A percentile compares a stretch with the other conserved stretches of the same genome.
phyloP scores from a whole-genome alignment of 1,140 invertebrate genomes.

The Drosophila rufa region DNA sequence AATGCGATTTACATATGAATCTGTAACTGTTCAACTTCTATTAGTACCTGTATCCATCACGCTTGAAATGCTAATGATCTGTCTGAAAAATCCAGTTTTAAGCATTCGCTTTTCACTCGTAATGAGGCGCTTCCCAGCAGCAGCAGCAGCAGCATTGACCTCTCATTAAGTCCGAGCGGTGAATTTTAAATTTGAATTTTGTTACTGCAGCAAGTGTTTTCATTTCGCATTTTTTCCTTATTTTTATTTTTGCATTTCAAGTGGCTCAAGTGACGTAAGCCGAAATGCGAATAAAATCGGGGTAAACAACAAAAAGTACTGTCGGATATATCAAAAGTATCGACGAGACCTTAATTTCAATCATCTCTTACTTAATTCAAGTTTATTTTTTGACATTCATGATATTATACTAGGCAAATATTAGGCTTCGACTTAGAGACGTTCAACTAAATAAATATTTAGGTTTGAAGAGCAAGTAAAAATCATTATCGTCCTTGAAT shows the following conservation, averaged over 20 bases:
- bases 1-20: slow-evolving; percentile 64
- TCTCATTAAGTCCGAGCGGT: slow-evolving; percentile 63
- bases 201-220: slow-evolving; percentile 52
- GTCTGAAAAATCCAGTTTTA: slow-evolving; percentile 29
- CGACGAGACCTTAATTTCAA: not conserved
- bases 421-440: not conserved
- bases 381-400: slow-evolving; percentile 1
- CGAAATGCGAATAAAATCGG: slow-evolving; percentile 21
- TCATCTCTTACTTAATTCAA: slow-evolving; percentile 4
- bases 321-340: slow-evolving; percentile 7
- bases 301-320: slow-evolving; percentile 1
- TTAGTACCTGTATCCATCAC: slow-evolving; percentile 32
- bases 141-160: slow-evolving; percentile 60
- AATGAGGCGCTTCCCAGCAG: slow-evolving; percentile 25
- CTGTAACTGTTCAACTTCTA: slow-evolving; percentile 41
- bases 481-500: not conserved
- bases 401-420: not conserved
- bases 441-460: not conserved
- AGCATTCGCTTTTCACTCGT: slow-evolving; percentile 16
- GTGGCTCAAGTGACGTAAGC: slow-evolving; percentile 57
- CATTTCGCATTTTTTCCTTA: slow-evolving; percentile 20
- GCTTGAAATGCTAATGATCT: slow-evolving; percentile 35
- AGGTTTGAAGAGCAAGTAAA: not conserved
- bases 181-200: slow-evolving; percentile 50
- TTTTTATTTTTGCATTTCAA: slow-evolving; percentile 58